Evolutionary conservation across 2,113 vertebrate genomes (phyloP), one percentile per base, ranked within the genome.

Genomic region (Meriones unguiculatus): DNA sequence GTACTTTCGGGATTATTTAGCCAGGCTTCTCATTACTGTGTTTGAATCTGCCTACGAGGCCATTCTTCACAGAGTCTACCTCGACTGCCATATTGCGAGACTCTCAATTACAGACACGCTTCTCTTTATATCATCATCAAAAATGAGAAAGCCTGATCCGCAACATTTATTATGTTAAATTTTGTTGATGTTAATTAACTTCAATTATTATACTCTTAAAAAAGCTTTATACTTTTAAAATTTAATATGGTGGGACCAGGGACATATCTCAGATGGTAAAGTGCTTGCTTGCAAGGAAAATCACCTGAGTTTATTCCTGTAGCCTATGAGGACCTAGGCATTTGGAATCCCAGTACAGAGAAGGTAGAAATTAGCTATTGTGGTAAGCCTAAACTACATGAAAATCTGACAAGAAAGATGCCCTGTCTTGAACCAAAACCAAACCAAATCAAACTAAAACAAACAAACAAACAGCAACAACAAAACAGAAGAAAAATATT

Each of bases 131-230:
- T 50, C 28, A 77, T 11, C 5, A 86, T 25, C 38, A 82, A 80
- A 90, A 82, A 64, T 20, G 80, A 89, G 10, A 59, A 2, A 87
- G 2, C 22, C 59, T 77, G 24, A 70, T 10, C 22, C 65, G 17
- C 6, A 64, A 35, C 18, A 32, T 10, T 15, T 20, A 88, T 88
- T 92, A 67, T 4, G 1, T 62, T 94, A 73, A 72, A 57, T 20
- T 88, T 65, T 77, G 28, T 50, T 76, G 4, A 62, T 89, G 2
- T 57, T 95, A 72, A 87, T 87, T 90, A 77, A 91, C 82, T 94
- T 76, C 54, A 80, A 14, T 78, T 80, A 11, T 14, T 6, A 10
- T 90, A 77, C n/a, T 67, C 52, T 92, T 67, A 54, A 0, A 75
- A 11, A 70, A 76, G 12, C 87, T 82, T 85, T 75, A 62, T 90